Conservation (phyloP, 2,797 vertebrate genomes). For the Zenarchopterus dispar region DNA sequence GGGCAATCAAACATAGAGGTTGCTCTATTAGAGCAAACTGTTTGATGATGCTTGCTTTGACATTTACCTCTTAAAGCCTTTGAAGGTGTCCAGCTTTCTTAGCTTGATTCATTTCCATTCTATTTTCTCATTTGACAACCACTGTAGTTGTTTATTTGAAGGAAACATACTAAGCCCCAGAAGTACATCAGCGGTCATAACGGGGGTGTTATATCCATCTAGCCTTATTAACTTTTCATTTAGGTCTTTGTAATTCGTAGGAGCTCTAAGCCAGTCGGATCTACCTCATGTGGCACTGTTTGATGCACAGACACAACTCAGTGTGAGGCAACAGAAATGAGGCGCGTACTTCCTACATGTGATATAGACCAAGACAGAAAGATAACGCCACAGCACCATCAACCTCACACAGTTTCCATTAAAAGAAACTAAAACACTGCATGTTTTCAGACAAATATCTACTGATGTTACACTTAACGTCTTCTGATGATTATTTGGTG, state of each 20-base stretch:
- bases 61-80: slow-evolving; percentile 18
- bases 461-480: too few species aligned
- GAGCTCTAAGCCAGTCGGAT: slow-evolving; percentile 4
- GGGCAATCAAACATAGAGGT: slow-evolving; percentile 52
- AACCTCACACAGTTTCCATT: neutral
- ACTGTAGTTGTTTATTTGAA: neutral
- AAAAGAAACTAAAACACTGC: neutral
- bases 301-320: neutral
- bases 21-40: slow-evolving; percentile 39
- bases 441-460: too few species aligned
- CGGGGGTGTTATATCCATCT: slow-evolving; percentile 3
- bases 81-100: slow-evolving; percentile 9
- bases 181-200: slow-evolving; percentile 9
- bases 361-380: neutral
- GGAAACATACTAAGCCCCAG: slow-evolving; percentile 1
- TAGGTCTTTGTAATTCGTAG: slow-evolving; percentile 5
- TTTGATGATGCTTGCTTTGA: slow-evolving; percentile 34
- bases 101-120: slow-evolving; percentile 5
- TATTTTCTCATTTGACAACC: slow-evolving; percentile 1
- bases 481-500: neutral
- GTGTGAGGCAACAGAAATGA: neutral
- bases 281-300: neutral
- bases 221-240: slow-evolving; percentile 23
- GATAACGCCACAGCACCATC: neutral
- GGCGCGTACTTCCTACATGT: neutral